These are phyloP conservation scores for Otus scops DNA, from an alignment of 2,797 vertebrate genomes.

Conservation along the genomic window DNA sequence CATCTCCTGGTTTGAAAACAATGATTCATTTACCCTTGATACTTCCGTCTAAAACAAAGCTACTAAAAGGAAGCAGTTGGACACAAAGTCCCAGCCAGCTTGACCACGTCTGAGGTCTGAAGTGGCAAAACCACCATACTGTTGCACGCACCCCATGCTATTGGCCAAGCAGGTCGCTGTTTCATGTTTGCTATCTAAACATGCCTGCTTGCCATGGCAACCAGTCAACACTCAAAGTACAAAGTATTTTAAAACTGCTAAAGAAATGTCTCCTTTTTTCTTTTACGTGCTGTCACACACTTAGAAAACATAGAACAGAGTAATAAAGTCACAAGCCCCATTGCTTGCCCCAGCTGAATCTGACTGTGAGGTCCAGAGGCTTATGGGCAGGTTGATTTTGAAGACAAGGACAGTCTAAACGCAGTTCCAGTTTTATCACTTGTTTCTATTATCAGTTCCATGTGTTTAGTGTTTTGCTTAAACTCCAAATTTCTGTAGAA, in stretches of 20 bases:
- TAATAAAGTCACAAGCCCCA: background rate
- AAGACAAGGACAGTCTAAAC: background rate
- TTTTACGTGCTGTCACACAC: background rate
- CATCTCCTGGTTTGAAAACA: background rate
- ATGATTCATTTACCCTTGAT: background rate
- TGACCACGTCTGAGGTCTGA: background rate
- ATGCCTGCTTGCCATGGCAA: background rate
- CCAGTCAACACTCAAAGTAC: background rate
- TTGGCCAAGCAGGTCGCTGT: background rate
- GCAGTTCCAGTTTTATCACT: background rate
- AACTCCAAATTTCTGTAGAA: background rate
- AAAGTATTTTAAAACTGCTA: background rate
- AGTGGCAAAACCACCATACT: background rate
- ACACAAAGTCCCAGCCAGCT: background rate
- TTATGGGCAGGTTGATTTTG: background rate
- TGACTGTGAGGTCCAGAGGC: background rate
- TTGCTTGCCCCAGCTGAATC: background rate
- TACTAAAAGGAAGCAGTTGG: background rate
- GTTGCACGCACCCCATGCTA: accelerated
- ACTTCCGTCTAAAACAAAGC: background rate
- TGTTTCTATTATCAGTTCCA: background rate
- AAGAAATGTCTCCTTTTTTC: background rate
- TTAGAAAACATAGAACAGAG: background rate
- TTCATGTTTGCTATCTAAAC: background rate
- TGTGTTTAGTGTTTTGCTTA: background rate